phyloP scores from a whole-genome alignment of 2,113 vertebrate species.

The Hoplias malabaricus region DNA sequence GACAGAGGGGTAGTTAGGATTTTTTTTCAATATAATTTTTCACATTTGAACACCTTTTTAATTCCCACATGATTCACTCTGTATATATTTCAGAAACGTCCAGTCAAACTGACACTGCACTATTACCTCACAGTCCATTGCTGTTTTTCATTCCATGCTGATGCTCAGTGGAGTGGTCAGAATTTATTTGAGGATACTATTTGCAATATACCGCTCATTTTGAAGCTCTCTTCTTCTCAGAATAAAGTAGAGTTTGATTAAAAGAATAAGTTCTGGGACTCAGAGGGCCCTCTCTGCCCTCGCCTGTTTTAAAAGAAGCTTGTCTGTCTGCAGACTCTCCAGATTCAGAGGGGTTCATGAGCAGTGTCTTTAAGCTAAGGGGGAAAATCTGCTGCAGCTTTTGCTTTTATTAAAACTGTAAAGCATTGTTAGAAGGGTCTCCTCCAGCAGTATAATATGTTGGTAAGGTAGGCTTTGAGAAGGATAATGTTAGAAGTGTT shows the following conservation, averaged over 20 bases:
- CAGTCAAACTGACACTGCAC: too few relatives aligned
- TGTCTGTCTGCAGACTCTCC: not conserved
- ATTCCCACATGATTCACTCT: too few relatives aligned
- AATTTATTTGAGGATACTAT: not conserved
- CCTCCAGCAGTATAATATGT: constrained; percentile 2
- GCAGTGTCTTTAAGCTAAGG: not conserved
- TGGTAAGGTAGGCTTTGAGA: not conserved
- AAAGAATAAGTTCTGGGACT: not conserved
- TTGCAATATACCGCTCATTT: not conserved
- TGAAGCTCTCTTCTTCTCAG: not conserved
- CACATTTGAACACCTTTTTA: not conserved
- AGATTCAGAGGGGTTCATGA: not conserved
- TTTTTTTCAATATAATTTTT: not conserved
- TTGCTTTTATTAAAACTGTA: constrained; percentile 23
- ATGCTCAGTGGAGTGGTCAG: not conserved
- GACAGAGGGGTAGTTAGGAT: not conserved
- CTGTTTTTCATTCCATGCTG: not conserved
- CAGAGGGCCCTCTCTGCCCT: not conserved
- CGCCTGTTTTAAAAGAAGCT: not conserved
- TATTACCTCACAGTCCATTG: too few relatives aligned
- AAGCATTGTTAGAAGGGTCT: not conserved
- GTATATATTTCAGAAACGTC: too few relatives aligned
- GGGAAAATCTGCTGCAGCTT: not conserved
- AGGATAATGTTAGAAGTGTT: not conserved
- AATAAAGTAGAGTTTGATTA: not conserved